phyloP scores from a whole-genome alignment of 2,797 vertebrate species.

The Synaphobranchus kaupii region DNA sequence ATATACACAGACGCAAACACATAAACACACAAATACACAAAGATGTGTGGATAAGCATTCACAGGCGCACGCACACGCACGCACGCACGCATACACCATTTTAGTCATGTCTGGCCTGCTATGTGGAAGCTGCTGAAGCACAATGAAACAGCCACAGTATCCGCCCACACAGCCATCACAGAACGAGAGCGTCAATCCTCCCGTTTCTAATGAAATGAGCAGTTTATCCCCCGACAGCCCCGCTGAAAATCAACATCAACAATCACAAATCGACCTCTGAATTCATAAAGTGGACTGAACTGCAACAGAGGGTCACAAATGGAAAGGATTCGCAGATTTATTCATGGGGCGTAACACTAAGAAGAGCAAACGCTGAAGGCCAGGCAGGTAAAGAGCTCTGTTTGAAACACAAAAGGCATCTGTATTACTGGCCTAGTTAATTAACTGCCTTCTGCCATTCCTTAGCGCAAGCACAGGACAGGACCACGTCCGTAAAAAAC shows the following conservation, averaged over 20 bases:
- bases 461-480: neutral
- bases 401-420: neutral
- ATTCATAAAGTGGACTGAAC: neutral
- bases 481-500: too few species aligned
- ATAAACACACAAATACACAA: neutral
- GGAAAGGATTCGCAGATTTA: neutral
- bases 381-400: neutral
- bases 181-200: neutral
- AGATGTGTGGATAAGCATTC: too few species aligned
- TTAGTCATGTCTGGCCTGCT: neutral
- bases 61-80: conserved; percentile 22
- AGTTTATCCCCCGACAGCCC: neutral
- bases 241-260: too few species aligned
- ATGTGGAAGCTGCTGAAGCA: neutral
- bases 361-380: neutral
- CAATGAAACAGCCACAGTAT: neutral
- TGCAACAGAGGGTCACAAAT: neutral
- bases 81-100: neutral
- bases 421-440: neutral
- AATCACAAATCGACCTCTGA: neutral
- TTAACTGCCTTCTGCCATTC: neutral
- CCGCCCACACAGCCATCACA: neutral
- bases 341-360: neutral
- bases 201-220: neutral
- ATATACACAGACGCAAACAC: neutral